Base-by-base conservation (phyloP, 2,888 invertebrate species). In the Chirona hameri region DNA sequence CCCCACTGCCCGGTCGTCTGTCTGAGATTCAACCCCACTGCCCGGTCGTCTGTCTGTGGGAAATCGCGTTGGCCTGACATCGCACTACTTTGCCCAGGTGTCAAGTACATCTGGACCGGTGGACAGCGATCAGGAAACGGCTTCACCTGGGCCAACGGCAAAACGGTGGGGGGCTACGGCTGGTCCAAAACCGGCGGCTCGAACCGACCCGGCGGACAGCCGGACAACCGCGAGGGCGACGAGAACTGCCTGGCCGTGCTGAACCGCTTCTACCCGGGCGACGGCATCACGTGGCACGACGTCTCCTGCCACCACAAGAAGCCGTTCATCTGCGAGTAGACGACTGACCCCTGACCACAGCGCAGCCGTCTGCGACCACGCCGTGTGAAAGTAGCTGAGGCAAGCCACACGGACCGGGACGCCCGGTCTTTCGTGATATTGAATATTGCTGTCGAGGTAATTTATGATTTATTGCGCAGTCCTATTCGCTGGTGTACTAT, bases 181-280 rank as follows among this genome's bases (percentile, higher is more conserved):
- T 83, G 83, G 83, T n/a, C 55, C 79, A 24, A 18, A 1, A 83
- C 83, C 18, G 83, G 83, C 46, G 83, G 83, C 48, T 14, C 18
- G 29, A 0, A 39, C 21, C 7, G 29, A 15, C 84, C 83, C 5
- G n/a, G n/a, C n/a, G n/a, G n/a, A n/a, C 84, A 84, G 79, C 84
- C 84, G 24, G 84, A 84, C 82, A 84, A 84, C 82, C 81, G 84
- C 31, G 84, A 83, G 79, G 84, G 84, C 24, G 80, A 83, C 82
- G 85, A 85, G 69, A n/a, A 82, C 80, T 85, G 85, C 83, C 80
- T 84, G 24, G 84, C 84, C 57, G 82, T 84, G 55, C 83, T 85
- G 46, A 85, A 85, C 82, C 82, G 83, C 72, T 83, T 85, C 65
- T 85, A 85, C 83, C 27, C 48, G 24, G 55, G 81, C 14, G 85